Evolutionary conservation across 2,797 vertebrate genomes (phyloP), one percentile per base, ranked within the genome.

Genomic region (Falco columbarius): DNA sequence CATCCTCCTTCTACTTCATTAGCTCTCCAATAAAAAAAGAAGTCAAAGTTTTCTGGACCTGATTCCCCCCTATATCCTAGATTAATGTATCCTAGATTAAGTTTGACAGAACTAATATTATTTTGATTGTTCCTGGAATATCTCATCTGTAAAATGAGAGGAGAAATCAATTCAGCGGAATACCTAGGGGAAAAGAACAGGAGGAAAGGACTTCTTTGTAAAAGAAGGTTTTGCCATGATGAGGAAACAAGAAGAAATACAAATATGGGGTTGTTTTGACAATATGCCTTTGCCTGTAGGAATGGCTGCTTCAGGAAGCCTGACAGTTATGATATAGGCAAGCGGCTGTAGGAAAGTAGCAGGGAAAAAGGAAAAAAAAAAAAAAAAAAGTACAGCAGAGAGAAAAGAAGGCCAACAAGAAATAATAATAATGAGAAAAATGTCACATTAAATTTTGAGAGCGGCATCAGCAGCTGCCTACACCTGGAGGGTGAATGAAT

Each of bases 401-500:
- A 94, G 82, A 93, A 96, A 93, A 93, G 36, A 14, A 12, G 49
- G 77, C 83, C 93, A 83, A 94, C 8, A 30, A 97, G 92, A 97
- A 96, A 93, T 81, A 94, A 79, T 95, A 97, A 97, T 90, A 94
- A 97, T 89, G 91, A 96, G 96, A 61, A 95, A 97, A 97, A 97
- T 97, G 98, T 97, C 97, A 94, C 97, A 95, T 76, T 83, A 88
- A 97, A 96, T 96, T 91, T 81, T 85, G 81, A 96, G 93, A 96
- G 70, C 96, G 65, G 82, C 92, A 90, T 18, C 93, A 88, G 96
- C 96, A 96, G 97, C 98, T 97, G 97, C 97, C 86, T 74, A 67
- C 34, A 62, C 95, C 97, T 92, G 68, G 89, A 96, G 94, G 91
- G 93, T 36, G 90, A 89, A 92, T 22, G 93, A 63, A 55, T 44